phyloP scores from a whole-genome alignment of 2,797 vertebrate species.

The Scomberomorus guttatus region DNA sequence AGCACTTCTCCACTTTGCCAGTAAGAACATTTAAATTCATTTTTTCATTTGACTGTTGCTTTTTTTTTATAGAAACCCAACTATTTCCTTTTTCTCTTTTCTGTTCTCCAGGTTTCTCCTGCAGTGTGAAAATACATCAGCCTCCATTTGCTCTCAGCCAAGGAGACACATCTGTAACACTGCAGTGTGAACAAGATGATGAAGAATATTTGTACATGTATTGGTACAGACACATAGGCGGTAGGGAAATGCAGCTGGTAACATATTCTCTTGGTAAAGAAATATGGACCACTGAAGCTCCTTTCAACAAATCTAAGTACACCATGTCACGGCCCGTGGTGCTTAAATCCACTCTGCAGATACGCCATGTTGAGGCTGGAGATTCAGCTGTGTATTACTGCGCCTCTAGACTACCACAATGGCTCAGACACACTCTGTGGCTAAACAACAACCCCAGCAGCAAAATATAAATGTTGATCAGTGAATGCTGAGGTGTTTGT shows the following conservation, averaged over 20 bases:
- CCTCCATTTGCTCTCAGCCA: background rate
- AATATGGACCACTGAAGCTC: background rate
- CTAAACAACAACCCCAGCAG: conserved; percentile 51
- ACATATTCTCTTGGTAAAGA: conserved; percentile 7
- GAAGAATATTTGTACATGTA: conserved; percentile 36
- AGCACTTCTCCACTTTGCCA: background rate
- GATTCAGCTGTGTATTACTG: conserved; percentile 31
- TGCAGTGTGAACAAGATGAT: conserved; percentile 57
- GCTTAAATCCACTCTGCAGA: conserved; percentile 6
- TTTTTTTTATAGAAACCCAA: background rate
- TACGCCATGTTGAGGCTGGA: background rate
- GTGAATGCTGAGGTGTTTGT: background rate
- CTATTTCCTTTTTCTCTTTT: background rate
- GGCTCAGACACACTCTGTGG: conserved; percentile 15
- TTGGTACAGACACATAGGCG: conserved; percentile 55
- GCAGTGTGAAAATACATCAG: conserved; percentile 46
- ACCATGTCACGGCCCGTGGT: conserved; percentile 33
- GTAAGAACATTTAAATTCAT: conserved; percentile 32
- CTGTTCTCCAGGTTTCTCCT: background rate
- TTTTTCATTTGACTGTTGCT: no score
- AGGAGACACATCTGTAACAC: background rate
- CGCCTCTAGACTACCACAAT: conserved; percentile 47
- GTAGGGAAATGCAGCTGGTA: conserved; percentile 33
- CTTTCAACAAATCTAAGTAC: conserved; percentile 24
- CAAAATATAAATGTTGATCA: background rate